Base-by-base conservation (phyloP, 1,140 invertebrate species). In the Archivesica marissinica region DNA sequence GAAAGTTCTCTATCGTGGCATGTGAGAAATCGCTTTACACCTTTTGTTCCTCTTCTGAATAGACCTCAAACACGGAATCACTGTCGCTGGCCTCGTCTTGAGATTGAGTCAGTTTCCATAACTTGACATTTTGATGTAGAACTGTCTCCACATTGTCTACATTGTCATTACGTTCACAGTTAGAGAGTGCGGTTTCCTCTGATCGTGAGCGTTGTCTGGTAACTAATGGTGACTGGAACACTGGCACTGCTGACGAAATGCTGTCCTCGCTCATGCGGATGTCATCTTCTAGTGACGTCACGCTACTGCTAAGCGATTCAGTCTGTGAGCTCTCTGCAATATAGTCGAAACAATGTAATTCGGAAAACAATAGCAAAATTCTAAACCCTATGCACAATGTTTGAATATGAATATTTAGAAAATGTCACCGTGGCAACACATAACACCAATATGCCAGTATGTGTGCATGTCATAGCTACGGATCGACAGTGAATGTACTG, bases 51-150 rank as follows among this genome's bases (percentile, higher is more conserved):
- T 33, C 59, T 35, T 64, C 59, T 59, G 54, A 59, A 64, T 35
- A 13, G 2, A 3, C 59, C n/a, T 2, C 59, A 64, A 64, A 64
- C n/a, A 64, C 59, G 3, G 59, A 64, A 33, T 64, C 59, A 64
- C 59, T 64, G 30, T 64, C 30, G 23, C 59, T 64, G n/a, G 30
- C 23, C 30, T 64, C 59, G 1, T 64, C 59, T 17, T 64, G 20
- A 13, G 59, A 64, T 35, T 64, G 59, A 30, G 59, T 20, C 15
- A 64, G 59, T 64, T 64, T 64, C 59, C 59, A 64, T 33, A 64
- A 35, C n/a, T 64, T 64, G 30, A 64, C 59, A 64, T 64, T 64
- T 6, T 33, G 20, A 7, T 64, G 33, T 25, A 64, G 38, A 35
- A 64, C 13, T 64, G 59, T 64, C 15, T 64, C 59, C 20, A 64